Evolutionary conservation across 2,113 vertebrate species (phyloP), one percentile per base, ranked within the genome.

Genomic region (Bothrops jararaca): DNA sequence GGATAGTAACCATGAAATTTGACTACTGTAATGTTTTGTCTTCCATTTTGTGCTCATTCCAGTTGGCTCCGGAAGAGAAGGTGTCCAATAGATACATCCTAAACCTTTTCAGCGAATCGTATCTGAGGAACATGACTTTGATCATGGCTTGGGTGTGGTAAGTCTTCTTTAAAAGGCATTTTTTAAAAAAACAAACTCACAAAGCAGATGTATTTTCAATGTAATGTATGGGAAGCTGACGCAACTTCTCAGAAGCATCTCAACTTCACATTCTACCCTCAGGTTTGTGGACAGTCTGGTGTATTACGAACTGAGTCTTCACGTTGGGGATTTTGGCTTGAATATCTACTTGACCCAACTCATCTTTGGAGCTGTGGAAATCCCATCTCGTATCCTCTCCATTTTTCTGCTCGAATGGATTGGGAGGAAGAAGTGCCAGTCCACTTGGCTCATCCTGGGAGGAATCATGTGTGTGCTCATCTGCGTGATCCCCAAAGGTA

Each of bases 141-240:
- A 93, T 97, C 26, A 95, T 98, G 96, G 93, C 96, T 91, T 97
- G 87, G 12, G 4, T 98, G 56, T 98, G 98, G 98, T 98, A 94
- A 97, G 98, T 96, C 8, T 88, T 15, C 58, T n/a, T 2, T 34
- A 56, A 26, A 23, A 3, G 4, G 9, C 29, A 34, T 50, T 69
- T 58, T 64, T 12, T 45, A 90, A 64, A 26, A 2, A 74, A 74
- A n/a, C 5, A 48, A 7, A 8, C 2, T 2, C n/a, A 74, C 69
- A 34, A 74, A 34, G 15, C 29, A 74, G n/a, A 20, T 39, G 69
- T 18, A 39, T 80, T 80, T 80, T 80, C 18, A 80, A 10, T 22
- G 74, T 42, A 80, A 80, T 22, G 69, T 39, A 5, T 4, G 1
- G 3, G 69, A 39, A 22, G 39, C 34, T 2, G 34, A 39, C 22